Conservation (phyloP, 2,888 invertebrate genomes). For the Callosobruchus maculatus region DNA sequence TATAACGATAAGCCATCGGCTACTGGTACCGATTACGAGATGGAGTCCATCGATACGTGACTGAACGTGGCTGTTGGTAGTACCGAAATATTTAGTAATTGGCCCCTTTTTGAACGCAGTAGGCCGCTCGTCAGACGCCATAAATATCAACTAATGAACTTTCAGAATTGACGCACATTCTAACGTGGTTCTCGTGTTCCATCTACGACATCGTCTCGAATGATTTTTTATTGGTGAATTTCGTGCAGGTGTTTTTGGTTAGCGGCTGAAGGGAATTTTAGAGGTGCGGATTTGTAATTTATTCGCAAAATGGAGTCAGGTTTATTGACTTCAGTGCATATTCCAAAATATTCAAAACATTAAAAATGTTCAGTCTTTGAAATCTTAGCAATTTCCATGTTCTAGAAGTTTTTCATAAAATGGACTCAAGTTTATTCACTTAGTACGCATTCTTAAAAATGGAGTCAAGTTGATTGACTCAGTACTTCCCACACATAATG, state of each 20-base stretch:
- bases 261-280: background rate
- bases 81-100: background rate
- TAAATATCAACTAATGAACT: background rate
- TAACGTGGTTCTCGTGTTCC: background rate
- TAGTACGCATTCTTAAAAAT: no score
- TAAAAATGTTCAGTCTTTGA: no score
- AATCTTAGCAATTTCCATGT: no score
- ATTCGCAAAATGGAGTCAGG: no score
- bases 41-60: background rate
- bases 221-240: background rate
- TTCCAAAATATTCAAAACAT: no score
- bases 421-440: no score
- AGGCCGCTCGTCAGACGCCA: background rate
- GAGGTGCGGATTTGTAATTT: no score
- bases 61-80: background rate
- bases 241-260: background rate
- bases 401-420: no score
- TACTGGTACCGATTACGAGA: background rate
- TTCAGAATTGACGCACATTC: background rate
- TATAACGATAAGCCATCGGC: background rate
- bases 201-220: background rate
- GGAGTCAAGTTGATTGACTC: no score
- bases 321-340: no score
- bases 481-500: no score
- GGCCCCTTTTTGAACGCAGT: background rate